Evolutionary conservation across 2,797 vertebrate genomes (phyloP).

Genomic region (Hafferia zeledoni): DNA sequence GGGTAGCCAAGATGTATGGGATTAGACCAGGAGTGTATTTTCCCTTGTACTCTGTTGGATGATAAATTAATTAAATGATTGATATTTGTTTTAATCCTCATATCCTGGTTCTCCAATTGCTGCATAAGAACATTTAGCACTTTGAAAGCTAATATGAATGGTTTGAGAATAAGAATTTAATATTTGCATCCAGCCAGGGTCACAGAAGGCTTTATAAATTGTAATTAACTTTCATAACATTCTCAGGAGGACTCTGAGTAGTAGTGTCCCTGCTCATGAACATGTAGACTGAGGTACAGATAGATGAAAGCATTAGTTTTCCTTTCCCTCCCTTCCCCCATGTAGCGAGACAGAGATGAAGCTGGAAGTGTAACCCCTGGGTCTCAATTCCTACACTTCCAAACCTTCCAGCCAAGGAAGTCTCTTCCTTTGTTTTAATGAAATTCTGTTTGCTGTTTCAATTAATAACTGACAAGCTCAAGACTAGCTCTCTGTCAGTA

Average conservation of each 20-base stretch:
- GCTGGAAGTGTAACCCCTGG: not conserved
- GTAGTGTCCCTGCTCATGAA: not conserved
- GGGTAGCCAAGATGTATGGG: not conserved
- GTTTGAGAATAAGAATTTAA: not conserved
- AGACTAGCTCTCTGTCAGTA: constrained; percentile 10
- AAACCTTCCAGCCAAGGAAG: constrained; percentile 14
- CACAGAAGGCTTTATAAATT: not conserved
- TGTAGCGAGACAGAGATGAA: not conserved
- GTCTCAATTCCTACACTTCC: not conserved
- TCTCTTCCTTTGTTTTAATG: constrained; percentile 41
- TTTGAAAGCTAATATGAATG: not conserved
- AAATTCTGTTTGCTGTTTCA: constrained; percentile 16
- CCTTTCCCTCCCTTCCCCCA: not conserved
- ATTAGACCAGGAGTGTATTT: not conserved
- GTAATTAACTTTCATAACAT: not conserved
- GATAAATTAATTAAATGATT: not conserved
- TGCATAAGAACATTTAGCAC: not conserved
- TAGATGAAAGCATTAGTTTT: not conserved
- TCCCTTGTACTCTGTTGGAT: not conserved
- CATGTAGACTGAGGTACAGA: not conserved
- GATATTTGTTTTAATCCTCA: not conserved
- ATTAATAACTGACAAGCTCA: constrained; percentile 37
- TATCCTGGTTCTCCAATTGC: not conserved
- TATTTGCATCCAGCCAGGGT: not conserved
- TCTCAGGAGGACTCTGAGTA: not conserved